A percentile compares a stretch with the other conserved stretches of the same genome.
These are phyloP conservation scores for Myrmophylax atrothorax DNA, from an alignment of 2,113 vertebrate species.

Conservation along the genomic window DNA sequence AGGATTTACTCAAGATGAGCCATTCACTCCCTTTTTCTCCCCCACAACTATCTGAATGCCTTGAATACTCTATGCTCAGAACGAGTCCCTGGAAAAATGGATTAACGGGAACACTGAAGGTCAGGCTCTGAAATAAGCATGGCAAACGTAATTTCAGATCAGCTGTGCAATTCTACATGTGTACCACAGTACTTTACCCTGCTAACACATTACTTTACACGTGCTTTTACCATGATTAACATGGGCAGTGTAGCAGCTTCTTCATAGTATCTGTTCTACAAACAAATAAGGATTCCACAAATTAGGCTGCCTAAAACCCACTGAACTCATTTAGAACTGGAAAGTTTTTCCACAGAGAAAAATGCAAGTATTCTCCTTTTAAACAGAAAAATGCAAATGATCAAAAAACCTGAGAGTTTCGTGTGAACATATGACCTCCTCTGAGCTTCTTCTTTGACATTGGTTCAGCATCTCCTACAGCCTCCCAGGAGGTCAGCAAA, in stretches of 20 bases:
- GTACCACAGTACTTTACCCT: neutral
- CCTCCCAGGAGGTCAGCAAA: neutral
- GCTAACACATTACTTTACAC: neutral
- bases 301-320: neutral
- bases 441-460: neutral
- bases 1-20: neutral
- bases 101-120: neutral
- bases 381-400: neutral
- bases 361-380: neutral
- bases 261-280: neutral
- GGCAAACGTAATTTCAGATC: neutral
- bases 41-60: neutral
- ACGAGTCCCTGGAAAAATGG: neutral
- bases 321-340: neutral
- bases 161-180: neutral
- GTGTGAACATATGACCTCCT: neutral
- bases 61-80: neutral
- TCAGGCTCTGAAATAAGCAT: neutral
- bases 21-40: neutral
- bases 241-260: neutral
- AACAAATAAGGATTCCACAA: neutral
- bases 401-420: neutral
- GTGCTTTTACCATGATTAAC: neutral
- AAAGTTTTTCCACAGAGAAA: neutral
- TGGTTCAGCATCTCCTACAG: neutral